Percentiles rank a stretch among this genome's conserved stretches.
These are phyloP conservation scores for Masnerella sp. DNA, from an alignment of 2,888 invertebrate genomes.

Conservation along the genomic window DNA sequence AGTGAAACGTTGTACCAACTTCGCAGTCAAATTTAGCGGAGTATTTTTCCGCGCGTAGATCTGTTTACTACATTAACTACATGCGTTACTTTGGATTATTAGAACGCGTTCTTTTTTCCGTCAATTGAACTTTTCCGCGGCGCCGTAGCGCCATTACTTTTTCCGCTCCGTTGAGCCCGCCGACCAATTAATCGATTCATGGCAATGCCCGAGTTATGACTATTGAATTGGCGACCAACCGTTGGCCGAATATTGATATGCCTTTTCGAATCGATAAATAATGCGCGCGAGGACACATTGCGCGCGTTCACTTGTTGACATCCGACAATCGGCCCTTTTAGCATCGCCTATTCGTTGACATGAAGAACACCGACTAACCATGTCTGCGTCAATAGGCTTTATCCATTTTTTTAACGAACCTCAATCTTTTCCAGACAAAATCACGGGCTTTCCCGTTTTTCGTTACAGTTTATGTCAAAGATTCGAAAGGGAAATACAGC, in stretches of 20 bases:
- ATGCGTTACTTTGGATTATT: slow-evolving; percentile 13
- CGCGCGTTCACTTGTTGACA: slow-evolving; percentile 33
- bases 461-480: too few species aligned
- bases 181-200: slow-evolving; percentile 65
- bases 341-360: too few species aligned
- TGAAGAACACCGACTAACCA: too few species aligned
- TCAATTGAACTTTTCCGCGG: slow-evolving; percentile 21
- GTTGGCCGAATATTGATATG: slow-evolving; percentile 35
- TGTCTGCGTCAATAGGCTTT: too few species aligned
- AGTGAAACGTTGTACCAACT: too few species aligned
- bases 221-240: slow-evolving; percentile 40
- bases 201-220: slow-evolving; percentile 61
- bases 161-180: slow-evolving; percentile 31
- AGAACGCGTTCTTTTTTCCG: slow-evolving; percentile 22
- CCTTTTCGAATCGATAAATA: slow-evolving; percentile 39
- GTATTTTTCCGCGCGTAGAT: too few species aligned
- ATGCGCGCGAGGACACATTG: slow-evolving; percentile 23
- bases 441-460: too few species aligned
- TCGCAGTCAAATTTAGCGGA: too few species aligned
- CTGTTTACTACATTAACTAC: too few species aligned
- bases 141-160: slow-evolving; percentile 37
- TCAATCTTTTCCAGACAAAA: too few species aligned
- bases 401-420: too few species aligned
- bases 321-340: slow-evolving; percentile 7
- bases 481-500: too few species aligned